Evolutionary conservation across 2,113 vertebrate species (phyloP).

Genomic region (Morphnarchus princeps): DNA sequence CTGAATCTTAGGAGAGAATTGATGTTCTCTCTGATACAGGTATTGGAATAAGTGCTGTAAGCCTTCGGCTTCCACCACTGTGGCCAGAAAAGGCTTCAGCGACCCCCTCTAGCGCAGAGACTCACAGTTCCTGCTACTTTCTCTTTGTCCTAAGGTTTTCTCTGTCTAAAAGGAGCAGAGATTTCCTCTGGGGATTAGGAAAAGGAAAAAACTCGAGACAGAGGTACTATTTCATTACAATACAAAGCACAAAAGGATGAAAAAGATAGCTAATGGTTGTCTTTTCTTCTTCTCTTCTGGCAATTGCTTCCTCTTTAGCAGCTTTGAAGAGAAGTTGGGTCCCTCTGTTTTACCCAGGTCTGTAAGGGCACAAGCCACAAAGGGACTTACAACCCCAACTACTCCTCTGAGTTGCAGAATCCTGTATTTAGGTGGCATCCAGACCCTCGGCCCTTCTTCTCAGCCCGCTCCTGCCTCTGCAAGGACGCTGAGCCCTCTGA

Average conservation of each 20-base stretch:
- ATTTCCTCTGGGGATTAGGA: constrained; percentile 67
- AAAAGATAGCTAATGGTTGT: neutral
- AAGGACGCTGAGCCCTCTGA: neutral
- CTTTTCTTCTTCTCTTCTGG: neutral
- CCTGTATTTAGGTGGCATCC: neutral
- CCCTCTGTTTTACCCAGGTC: neutral
- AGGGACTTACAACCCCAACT: neutral
- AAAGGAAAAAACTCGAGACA: constrained; percentile 32
- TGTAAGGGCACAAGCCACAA: neutral
- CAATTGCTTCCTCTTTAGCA: neutral
- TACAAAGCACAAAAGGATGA: constrained; percentile 8
- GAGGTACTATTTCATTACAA: constrained; percentile 27
- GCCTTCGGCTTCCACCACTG: constrained; percentile 3
- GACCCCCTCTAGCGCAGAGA: constrained; percentile 33
- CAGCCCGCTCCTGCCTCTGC: neutral
- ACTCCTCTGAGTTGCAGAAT: neutral
- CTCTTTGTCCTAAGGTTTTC: constrained; percentile 55
- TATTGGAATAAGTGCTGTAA: constrained; percentile 26
- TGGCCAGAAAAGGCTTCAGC: constrained; percentile 59
- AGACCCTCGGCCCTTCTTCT: neutral
- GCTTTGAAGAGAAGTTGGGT: neutral
- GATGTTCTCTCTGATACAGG: constrained; percentile 9
- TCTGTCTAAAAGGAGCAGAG: constrained; percentile 59
- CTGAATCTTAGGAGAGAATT: constrained; percentile 29
- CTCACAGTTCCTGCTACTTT: constrained; percentile 26